Base-by-base conservation (phyloP, 2,888 invertebrate species). In the Ypsolopha sequella region DNA sequence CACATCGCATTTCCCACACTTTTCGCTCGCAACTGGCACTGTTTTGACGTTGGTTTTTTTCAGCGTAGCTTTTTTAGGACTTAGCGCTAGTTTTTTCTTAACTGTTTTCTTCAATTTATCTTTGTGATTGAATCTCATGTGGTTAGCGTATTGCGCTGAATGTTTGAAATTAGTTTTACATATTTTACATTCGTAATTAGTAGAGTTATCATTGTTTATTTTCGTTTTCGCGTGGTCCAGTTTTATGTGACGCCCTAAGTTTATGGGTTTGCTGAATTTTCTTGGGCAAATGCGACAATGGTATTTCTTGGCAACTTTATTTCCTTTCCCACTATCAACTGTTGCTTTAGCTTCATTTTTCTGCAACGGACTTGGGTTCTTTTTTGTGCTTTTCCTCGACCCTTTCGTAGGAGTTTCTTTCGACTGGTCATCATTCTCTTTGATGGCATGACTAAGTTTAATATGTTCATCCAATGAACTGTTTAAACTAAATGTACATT, bases 1-100 rank as follows among this genome's bases (percentile, higher is more conserved):
- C n/a, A 51, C 33, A 8, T 33, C 46, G 34, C 51, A 51, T 33
- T 46, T 51, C 2, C 51, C 51, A 36, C 51, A 51, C 24, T 51
- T 44, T 14, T 36, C 13, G 7, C 7, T 46, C 7, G 9, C 14
- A 7, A 9, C 14, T 14, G 36, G 14, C 11, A 6, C 4, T 6
- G 14, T 13, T 47, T 36, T 47, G 14, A 14, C 7, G 11, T 36
- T 10, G 24, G 14, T 6, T 43, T n/a, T 14, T 9, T 43, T 6
- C 13, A 6, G 11, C 13, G 11, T 8, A 13, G 8, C 13, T 43
- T 36, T 11, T 11, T 11, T 11, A 8, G 7, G 11, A 9, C 24
- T 43, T 43, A 11, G 6, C 6, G 6, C 24, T 6, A 36, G 13
- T 36, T 7, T 11, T 8, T 36, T 24, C 24, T 47, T 36, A 2